phyloP scores from a whole-genome alignment of 2,797 vertebrate species.

The Meriones psammophilus region DNA sequence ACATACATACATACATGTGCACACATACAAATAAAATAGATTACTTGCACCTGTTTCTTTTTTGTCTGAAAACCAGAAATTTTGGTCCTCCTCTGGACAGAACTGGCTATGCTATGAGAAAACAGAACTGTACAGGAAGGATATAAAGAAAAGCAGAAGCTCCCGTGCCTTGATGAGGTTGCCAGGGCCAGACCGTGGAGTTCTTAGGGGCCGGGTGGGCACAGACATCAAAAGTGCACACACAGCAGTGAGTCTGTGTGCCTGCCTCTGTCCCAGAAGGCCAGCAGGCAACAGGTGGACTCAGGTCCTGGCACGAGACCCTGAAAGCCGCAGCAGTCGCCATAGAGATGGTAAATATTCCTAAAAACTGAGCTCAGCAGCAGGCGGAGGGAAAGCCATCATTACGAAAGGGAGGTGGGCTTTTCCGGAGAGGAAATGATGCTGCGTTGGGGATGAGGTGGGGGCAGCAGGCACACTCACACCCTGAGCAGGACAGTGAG shows the following conservation, averaged over 20 bases:
- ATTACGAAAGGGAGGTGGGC: conserved; percentile 61
- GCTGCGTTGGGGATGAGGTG: conserved; percentile 9
- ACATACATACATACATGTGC: background rate
- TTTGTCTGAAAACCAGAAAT: background rate
- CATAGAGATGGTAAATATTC: conserved; percentile 64
- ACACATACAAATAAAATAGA: conserved; percentile 16
- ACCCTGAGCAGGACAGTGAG: background rate
- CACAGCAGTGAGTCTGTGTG: background rate
- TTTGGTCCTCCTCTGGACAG: conserved; percentile 5
- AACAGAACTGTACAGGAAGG: conserved; percentile 5
- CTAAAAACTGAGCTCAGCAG: conserved; percentile 61
- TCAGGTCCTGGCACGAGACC: background rate
- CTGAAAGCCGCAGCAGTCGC: conserved; percentile 14
- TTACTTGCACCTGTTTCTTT: conserved; percentile 46
- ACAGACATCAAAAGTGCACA: background rate
- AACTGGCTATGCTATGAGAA: background rate
- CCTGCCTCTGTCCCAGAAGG: background rate
- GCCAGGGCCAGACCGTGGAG: background rate
- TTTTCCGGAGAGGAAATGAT: conserved; percentile 80
- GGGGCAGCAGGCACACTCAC: background rate
- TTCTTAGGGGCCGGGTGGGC: background rate
- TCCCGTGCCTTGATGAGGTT: background rate
- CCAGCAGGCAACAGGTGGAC: conserved; percentile 62
- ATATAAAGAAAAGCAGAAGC: conserved; percentile 8
- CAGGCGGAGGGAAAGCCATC: background rate